phyloP scores from a whole-genome alignment of 1,140 invertebrate genomes.

The Augochlora pura region DNA sequence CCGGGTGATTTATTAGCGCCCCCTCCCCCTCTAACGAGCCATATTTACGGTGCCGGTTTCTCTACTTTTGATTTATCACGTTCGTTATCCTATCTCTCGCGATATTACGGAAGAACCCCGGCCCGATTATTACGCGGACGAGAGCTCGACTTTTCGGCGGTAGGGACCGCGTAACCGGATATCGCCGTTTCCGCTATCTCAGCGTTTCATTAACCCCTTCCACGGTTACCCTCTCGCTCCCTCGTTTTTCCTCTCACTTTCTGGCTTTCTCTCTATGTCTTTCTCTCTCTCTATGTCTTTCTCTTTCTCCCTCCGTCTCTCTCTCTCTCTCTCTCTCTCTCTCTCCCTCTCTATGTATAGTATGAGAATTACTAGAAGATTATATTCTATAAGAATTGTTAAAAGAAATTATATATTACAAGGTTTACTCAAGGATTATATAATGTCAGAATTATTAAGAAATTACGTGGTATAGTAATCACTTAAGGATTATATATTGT shows the following conservation, averaged over 20 bases:
- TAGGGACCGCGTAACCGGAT: neutral
- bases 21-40: constrained; percentile 20
- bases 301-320: too few species aligned
- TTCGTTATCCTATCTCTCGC: constrained; percentile 21
- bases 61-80: constrained; percentile 29
- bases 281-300: too few species aligned
- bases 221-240: too few species aligned
- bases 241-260: too few species aligned
- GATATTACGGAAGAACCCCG: constrained; percentile 8
- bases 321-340: neutral
- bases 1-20: constrained; percentile 14
- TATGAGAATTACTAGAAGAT: too few species aligned
- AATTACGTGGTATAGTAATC: too few species aligned
- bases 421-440: too few species aligned
- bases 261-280: neutral
- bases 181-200: constrained; percentile 40
- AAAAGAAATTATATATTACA: too few species aligned
- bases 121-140: constrained; percentile 20
- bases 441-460: too few species aligned
- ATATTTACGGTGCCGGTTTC: constrained; percentile 20
- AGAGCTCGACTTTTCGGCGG: constrained; percentile 17
- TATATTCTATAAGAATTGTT: too few species aligned
- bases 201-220: constrained; percentile 36
- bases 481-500: too few species aligned
- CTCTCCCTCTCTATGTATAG: too few species aligned